phyloP scores from a whole-genome alignment of 2,113 vertebrate species.

The Burhinus bistriatus region DNA sequence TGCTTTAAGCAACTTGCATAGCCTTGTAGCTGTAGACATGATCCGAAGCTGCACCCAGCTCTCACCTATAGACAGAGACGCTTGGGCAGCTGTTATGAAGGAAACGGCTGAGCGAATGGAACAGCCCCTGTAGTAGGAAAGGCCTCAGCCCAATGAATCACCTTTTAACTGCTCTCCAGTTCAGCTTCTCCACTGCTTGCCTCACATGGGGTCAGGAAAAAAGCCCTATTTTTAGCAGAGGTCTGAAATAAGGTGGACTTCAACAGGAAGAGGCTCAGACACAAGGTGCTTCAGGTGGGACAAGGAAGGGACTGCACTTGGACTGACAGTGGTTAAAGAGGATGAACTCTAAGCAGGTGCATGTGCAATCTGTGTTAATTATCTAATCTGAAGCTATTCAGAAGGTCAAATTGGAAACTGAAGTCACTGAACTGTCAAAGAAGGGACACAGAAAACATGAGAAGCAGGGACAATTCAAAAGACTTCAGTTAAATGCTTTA shows the following conservation, averaged over 20 bases:
- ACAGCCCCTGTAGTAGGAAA: not conserved
- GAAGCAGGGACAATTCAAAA: not conserved
- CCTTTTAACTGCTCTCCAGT: not conserved
- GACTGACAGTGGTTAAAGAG: not conserved
- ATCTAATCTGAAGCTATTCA: not conserved
- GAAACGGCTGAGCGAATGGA: not conserved
- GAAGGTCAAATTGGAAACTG: conserved; percentile 17
- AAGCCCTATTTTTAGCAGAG: not conserved
- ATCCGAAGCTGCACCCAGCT: not conserved
- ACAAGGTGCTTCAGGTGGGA: not conserved
- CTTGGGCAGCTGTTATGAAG: not conserved
- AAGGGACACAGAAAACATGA: not conserved
- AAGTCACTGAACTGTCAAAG: not conserved
- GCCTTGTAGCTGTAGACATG: not conserved
- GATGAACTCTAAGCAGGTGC: not conserved
- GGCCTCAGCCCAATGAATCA: not conserved
- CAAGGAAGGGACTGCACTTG: accelerated
- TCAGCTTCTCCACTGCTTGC: not conserved
- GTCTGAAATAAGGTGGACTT: not conserved
- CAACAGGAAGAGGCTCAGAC: not conserved
- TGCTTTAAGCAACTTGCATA: not conserved
- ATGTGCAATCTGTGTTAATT: not conserved
- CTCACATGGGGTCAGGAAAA: accelerated
- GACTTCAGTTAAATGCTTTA: not conserved
- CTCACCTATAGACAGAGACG: not conserved